phyloP scores from a whole-genome alignment of 2,797 vertebrate species.

The Pantherophis alleghaniensis region DNA sequence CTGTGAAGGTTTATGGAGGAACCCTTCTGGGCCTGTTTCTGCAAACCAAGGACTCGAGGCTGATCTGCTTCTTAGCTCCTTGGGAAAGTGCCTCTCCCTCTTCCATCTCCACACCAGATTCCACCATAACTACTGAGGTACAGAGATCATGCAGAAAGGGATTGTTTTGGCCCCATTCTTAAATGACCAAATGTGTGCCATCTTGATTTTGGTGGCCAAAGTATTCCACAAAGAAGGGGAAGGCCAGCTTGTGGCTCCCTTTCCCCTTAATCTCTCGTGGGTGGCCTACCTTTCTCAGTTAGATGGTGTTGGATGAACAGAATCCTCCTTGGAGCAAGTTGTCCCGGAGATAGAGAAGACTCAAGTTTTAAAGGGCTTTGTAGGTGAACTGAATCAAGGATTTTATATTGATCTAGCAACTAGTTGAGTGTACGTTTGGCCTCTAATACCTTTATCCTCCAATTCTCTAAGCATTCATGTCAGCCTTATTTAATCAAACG shows the following conservation, averaged over 20 bases:
- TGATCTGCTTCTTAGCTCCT: neutral
- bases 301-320: neutral
- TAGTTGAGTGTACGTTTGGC: neutral
- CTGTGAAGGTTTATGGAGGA: neutral
- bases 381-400: neutral
- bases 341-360: neutral
- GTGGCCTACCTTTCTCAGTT: neutral
- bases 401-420: neutral
- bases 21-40: neutral
- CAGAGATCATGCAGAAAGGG: neutral
- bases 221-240: neutral
- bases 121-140: neutral
- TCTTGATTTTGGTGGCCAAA: neutral
- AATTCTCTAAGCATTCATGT: constrained; percentile 30
- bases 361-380: neutral
- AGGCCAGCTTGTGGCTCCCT: neutral
- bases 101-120: neutral
- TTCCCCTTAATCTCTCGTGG: neutral
- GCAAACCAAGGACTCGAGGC: neutral
- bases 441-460: neutral
- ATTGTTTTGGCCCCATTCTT: neutral
- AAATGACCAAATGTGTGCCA: neutral
- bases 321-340: neutral
- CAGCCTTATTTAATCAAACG: constrained; percentile 28
- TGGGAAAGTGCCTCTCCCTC: neutral